These are phyloP conservation scores for Brenthis hecate DNA, from an alignment of 2,888 invertebrate genomes.

Conservation along the genomic window DNA sequence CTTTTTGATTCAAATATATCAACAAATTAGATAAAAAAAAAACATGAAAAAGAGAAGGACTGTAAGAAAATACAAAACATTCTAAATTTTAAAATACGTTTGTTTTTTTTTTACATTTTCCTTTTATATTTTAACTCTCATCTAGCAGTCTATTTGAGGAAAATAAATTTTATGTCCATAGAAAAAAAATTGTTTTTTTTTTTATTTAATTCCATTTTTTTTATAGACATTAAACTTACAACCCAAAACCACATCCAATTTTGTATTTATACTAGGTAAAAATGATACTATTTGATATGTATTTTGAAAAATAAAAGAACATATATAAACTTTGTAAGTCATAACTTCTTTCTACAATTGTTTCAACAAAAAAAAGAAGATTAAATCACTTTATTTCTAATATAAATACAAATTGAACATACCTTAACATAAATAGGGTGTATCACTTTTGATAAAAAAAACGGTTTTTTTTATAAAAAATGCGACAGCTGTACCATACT, in stretches of 20 bases:
- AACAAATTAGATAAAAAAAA: background rate
- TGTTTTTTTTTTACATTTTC: slow-evolving; percentile 17
- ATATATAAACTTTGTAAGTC: background rate
- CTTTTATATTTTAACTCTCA: slow-evolving; percentile 2
- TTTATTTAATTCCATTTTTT: background rate
- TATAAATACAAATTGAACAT: slow-evolving; percentile 13
- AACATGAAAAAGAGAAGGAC: slow-evolving; percentile 6
- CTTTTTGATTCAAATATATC: background rate
- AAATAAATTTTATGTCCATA: slow-evolving; percentile 22
- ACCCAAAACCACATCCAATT: slow-evolving; percentile 1
- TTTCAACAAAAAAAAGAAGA: background rate
- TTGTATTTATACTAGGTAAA: slow-evolving; percentile 15
- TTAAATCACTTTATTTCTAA: background rate
- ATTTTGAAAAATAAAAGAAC: background rate
- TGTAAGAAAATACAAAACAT: slow-evolving; percentile 40
- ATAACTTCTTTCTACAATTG: background rate
- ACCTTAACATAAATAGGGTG: slow-evolving; percentile 11
- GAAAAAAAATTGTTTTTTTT: slow-evolving; percentile 5
- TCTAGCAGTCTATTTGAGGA: slow-evolving; percentile 28
- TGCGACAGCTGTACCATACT: background rate
- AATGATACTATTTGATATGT: slow-evolving; percentile 2
- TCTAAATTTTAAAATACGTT: slow-evolving; percentile 27
- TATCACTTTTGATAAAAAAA: slow-evolving; percentile 1
- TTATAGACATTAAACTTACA: slow-evolving; percentile 12
- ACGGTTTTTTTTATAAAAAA: slow-evolving; percentile 2